Base-by-base conservation (phyloP, 2,888 invertebrate genomes). In the Cryptophagus acutangulus region DNA sequence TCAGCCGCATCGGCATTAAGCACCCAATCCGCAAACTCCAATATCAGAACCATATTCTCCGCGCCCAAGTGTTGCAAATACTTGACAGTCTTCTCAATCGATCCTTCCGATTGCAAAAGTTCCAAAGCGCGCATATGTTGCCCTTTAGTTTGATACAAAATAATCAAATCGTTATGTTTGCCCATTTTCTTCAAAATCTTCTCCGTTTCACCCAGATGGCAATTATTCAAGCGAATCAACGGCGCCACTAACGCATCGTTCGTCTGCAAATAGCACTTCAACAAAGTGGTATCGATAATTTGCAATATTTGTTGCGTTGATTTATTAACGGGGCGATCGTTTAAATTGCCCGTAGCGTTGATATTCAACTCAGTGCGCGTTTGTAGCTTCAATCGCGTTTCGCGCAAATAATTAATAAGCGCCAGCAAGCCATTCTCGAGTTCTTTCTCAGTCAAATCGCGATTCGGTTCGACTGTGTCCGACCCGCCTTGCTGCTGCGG, bases 241-340 rank as follows among this genome's bases (percentile, higher is more conserved):
- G 95, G 88, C 0, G 93, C 92, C 1, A 97, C 88, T 36, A 95
- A 73, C 0, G 92, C 92, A 70, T 97, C 95, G 66, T 97, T 96
- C 0, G 93, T 95, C 87, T 91, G 87, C 42, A 99, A 75, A 71
- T 97, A 99, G 64, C 97, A 97, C 69, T 97, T 97, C 6, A 99
- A 74, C 36, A 99, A 72, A 1, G 96, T 96, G 0, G 97, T 99
- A 65, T 99, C 99, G 43, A 99, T 94, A 39, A 97, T 87, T 67
- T 94, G 93, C 43, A 95, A 69, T 17, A 89, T 70, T 51, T 82
- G 79, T 46, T 78, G 75, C 6, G 77, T 78, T 1, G 81, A 73
- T 54, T 73, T 75, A 38, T 55, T 72, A 24, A 67, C 58, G 1
- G 66, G 61, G 61, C 67, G 66, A 33, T 69, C 72, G 52, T 71